Evolutionary conservation across 2,888 invertebrate genomes (phyloP), one percentile per base, ranked within the genome.

Genomic region (Anthophora plumipes): DNA sequence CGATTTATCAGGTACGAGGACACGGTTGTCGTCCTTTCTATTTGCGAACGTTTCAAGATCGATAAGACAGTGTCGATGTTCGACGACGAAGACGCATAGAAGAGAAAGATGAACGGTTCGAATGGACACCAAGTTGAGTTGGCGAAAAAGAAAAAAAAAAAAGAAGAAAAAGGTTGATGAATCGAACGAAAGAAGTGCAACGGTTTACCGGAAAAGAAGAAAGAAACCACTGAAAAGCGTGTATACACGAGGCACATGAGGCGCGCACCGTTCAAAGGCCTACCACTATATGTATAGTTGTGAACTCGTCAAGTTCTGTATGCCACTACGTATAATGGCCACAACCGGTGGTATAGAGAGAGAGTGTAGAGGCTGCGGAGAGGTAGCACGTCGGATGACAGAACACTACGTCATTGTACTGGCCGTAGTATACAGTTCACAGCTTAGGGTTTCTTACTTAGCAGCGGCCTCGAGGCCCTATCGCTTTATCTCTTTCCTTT

Each of bases 371-470:
- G 74, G 59, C 71, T 73, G 31, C 31, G 83, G 77, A 80, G 85
- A 84, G 84, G 83, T 85, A 88, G 83, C 79, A 84, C 74, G 85
- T 43, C 78, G 80, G 85, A 88, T 88, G 89, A 90, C 88, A 86
- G 88, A 85, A 88, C 83, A 85, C 88, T 88, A 83, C 89, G 89
- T 89, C 85, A 89, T 88, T 89, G 86, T 84, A 78, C 84, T 54
- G 87, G 52, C 80, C 74, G 59, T 43, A 7, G 66, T 50, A 11
- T 83, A 80, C 83, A 71, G 76, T 83, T 73, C 69, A 72, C 71
- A 72, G 69, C 83, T 85, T 85, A 83, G 84, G 80, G 79, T 82
- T 84, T 83, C 83, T 83, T 75, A 52, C 70, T 78, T 83, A 52
- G 73, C 81, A 78, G 77, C 61, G 25, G 64, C 39, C 48, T 55